Evolutionary conservation across 2,888 invertebrate species (phyloP).

Genomic region (Lacanobia wlatinum): DNA sequence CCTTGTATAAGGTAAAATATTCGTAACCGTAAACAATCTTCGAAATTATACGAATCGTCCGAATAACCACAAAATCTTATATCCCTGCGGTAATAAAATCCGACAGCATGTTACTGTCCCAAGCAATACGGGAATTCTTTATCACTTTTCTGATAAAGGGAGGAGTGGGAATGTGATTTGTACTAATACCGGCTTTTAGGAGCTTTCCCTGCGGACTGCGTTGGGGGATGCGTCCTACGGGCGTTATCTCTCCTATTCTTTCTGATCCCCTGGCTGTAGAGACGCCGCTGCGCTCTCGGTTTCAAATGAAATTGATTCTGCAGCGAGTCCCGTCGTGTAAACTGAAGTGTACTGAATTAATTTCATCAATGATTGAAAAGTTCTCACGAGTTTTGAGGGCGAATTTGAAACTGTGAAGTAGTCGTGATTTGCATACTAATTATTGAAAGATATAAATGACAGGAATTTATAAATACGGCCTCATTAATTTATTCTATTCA

Average conservation of each 20-base stretch:
- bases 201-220: slow-evolving; percentile 74
- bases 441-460: background rate
- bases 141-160: slow-evolving; percentile 74
- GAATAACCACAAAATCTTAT: slow-evolving; percentile 56
- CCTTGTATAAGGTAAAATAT: slow-evolving; percentile 16
- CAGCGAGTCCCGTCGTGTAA: slow-evolving; percentile 67
- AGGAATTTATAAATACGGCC: background rate
- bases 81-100: slow-evolving; percentile 69
- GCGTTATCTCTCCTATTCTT: slow-evolving; percentile 72
- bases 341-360: slow-evolving; percentile 83
- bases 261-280: slow-evolving; percentile 72
- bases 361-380: slow-evolving; percentile 80
- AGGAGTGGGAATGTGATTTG: slow-evolving; percentile 74
- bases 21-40: slow-evolving; percentile 40
- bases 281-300: slow-evolving; percentile 69
- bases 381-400: slow-evolving; percentile 59
- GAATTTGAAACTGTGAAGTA: slow-evolving; percentile 45
- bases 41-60: slow-evolving; percentile 44
- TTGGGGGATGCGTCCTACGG: slow-evolving; percentile 70
- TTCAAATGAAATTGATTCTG: slow-evolving; percentile 79
- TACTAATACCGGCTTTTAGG: slow-evolving; percentile 79
- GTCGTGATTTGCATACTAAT: slow-evolving; percentile 23
- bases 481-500: slow-evolving; percentile 3
- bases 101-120: slow-evolving; percentile 68
- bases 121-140: slow-evolving; percentile 72